Evolutionary conservation across 92 coral and sea anemone genomes (phyloP), one percentile per base, ranked within the genome.

Genomic region (Phenganax subtilis): DNA sequence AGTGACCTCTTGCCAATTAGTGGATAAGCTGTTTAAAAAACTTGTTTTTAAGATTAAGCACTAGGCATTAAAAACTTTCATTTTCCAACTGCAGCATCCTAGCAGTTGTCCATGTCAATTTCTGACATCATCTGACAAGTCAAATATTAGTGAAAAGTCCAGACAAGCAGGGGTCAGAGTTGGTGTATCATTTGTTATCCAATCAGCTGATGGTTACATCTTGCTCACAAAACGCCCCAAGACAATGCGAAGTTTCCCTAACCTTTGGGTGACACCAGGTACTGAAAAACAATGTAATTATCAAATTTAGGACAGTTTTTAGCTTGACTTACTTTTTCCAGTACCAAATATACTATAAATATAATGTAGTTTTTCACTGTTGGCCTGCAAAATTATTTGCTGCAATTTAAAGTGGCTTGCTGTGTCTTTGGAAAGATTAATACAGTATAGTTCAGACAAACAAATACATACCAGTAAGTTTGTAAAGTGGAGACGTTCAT

Each of bases 191-290:
- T 90, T 86, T 9, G 69, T 94, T 61, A 72, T 94, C 6, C 90
- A 94, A 75, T 90, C 97, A 71, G 86, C 92, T 27, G 98, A 94
- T 81, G 85, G 81, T 15, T 87, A 83, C 85, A 90, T 94, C 8
- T 80, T 94, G 73, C 87, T 94, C 11, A 94, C 98, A 37, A 78
- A 93, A 75, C 90, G 98, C 15, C 89, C 98, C n/a, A 73, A 85
- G 60, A 91, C 90, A 67, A 94, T 94, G 98, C 88, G 97, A 10
- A 88, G 94, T 69, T 94, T 94, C 72, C 98, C 98, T 29, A 85
- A 88, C 53, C 86, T 94, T 0, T 94, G 98, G 98, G 98, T 94
- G 8, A 93, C 98, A 30, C 98, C 98, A 65, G 98, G 98, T 94
- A 84, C 31, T 1, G 47, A 37, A 37, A 37, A 37, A 5, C 47